Conservation (phyloP, 2,888 invertebrate genomes). For the Erannis defoliaria region DNA sequence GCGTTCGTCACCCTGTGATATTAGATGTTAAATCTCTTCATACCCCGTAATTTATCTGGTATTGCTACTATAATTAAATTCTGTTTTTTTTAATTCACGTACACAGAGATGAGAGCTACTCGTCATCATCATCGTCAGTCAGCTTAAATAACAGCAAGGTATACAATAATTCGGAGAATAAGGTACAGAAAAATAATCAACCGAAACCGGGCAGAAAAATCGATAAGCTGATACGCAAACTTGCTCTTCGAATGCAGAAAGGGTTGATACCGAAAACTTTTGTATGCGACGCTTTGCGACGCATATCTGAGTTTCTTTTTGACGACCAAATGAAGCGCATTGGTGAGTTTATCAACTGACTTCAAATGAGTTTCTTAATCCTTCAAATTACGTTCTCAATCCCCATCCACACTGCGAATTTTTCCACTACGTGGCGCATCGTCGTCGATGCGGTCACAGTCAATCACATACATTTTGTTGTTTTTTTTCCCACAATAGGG, state of each 20-base stretch:
- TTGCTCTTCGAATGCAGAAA: neutral
- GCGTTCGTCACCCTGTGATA: no score
- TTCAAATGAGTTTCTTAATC: neutral
- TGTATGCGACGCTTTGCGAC: neutral
- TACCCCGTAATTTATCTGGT: no score
- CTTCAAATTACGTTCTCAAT: neutral
- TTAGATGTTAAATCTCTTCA: no score
- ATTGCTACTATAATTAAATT: no score
- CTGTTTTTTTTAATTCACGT: no score
- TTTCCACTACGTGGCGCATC: no score
- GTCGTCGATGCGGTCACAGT: no score
- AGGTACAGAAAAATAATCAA: neutral
- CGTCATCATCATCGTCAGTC: slow-evolving; percentile 2
- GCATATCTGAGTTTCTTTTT: neutral
- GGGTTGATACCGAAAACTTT: neutral
- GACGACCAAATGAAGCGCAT: neutral
- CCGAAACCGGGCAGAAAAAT: neutral
- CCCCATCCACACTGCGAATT: no score
- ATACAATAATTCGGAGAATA: neutral
- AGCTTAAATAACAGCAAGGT: neutral
- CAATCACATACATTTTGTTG: no score
- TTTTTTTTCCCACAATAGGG: no score
- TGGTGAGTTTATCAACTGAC: slow-evolving; percentile 9
- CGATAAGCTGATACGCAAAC: neutral
- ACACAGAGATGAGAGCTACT: neutral